A percentile compares a stretch with the other conserved stretches of the same genome.
Conservation (phyloP, 2,113 vertebrate genomes). For the Pogonocichla stellata region DNA sequence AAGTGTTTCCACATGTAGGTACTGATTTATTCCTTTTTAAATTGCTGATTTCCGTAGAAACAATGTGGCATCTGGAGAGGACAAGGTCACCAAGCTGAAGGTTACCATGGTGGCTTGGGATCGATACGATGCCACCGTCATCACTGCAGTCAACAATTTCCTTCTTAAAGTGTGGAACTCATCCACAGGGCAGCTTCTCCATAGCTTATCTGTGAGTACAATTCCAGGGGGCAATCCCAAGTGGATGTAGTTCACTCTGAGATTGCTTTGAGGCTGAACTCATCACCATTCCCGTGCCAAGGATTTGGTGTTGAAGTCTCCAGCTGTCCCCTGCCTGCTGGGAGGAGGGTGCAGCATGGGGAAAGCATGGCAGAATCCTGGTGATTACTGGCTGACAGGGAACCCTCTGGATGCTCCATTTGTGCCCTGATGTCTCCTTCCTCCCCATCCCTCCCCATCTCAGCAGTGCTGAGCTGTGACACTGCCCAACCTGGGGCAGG, state of each 20-base stretch:
- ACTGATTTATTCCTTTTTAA: background rate
- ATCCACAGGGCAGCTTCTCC: slow-evolving; percentile 87
- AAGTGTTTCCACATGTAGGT: background rate
- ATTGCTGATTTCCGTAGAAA: slow-evolving; percentile 73
- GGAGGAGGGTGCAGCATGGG: background rate
- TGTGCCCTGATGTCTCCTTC: background rate
- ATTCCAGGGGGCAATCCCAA: background rate
- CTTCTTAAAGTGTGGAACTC: slow-evolving; percentile 97
- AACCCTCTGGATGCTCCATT: background rate
- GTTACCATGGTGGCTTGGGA: slow-evolving; percentile 99
- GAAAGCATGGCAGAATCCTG: background rate
- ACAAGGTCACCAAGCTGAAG: slow-evolving; percentile 92
- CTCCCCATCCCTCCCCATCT: background rate
- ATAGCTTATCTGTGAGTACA: slow-evolving; percentile 88
- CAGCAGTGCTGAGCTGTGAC: background rate
- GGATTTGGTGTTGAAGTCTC: background rate
- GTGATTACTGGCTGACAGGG: background rate
- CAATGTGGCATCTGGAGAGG: slow-evolving; percentile 78
- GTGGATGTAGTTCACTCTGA: background rate
- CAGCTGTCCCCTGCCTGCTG: background rate
- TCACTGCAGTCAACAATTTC: slow-evolving; percentile 96
- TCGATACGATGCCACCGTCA: slow-evolving; percentile 85
- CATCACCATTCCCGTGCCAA: accelerated
- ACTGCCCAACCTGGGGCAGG: background rate
- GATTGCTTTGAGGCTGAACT: background rate